These are phyloP conservation scores for Perizoma flavofasciatum DNA, from an alignment of 2,888 invertebrate genomes.

Conservation along the genomic window DNA sequence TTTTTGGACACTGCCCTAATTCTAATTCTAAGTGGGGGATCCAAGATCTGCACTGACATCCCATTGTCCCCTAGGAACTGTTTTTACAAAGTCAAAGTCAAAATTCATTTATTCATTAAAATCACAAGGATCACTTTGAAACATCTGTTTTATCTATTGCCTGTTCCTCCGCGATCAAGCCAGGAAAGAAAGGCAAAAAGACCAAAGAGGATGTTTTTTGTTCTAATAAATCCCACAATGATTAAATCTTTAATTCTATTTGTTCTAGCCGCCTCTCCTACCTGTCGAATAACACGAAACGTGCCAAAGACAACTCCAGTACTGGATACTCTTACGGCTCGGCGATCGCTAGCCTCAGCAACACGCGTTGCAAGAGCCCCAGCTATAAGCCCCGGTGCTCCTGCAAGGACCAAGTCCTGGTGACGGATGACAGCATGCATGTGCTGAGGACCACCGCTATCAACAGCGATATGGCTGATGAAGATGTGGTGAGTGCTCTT, in stretches of 20 bases:
- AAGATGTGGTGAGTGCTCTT: slow-evolving; percentile 58
- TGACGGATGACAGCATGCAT: slow-evolving; percentile 46
- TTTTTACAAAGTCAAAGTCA: too few species aligned
- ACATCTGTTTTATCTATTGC: too few species aligned
- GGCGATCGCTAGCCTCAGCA: slow-evolving; percentile 60
- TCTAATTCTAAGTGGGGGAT: too few species aligned
- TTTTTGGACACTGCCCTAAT: too few species aligned
- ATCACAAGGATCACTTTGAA: too few species aligned
- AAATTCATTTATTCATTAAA: too few species aligned
- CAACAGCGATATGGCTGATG: slow-evolving; percentile 59
- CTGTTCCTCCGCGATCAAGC: too few species aligned
- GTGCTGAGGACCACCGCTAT: slow-evolving; percentile 72
- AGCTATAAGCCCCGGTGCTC: slow-evolving; percentile 50
- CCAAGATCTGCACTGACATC: too few species aligned
- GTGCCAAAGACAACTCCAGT: slow-evolving; percentile 75
- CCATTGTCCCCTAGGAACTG: too few species aligned
- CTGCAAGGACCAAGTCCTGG: slow-evolving; percentile 54
- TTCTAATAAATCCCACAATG: too few species aligned
- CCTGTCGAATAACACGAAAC: slow-evolving; percentile 62
- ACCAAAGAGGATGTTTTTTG: too few species aligned
- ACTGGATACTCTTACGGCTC: slow-evolving; percentile 73
- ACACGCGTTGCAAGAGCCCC: slow-evolving; percentile 45
- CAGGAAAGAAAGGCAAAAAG: too few species aligned
- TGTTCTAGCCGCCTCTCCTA: slow-evolving; percentile 62
- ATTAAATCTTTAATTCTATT: slow-evolving; percentile 9